Evolutionary conservation across 2,888 invertebrate species (phyloP).

Genomic region (Ditylenchus weischeri): DNA sequence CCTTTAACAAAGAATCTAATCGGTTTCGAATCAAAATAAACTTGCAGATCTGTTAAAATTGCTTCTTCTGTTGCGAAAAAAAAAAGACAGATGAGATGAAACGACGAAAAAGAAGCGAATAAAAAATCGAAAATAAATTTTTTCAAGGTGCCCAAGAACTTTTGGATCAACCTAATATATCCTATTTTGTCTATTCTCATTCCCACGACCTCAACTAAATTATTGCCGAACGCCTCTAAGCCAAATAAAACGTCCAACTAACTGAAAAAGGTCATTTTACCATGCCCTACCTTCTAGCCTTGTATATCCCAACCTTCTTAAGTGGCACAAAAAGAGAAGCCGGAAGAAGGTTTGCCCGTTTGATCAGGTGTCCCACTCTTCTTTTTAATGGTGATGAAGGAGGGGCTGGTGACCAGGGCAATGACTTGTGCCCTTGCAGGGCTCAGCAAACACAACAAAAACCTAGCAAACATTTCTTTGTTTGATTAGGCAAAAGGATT

Average conservation of each 20-base stretch:
- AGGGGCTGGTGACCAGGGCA: not conserved
- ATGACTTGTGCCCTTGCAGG: not conserved
- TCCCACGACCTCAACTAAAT: not conserved
- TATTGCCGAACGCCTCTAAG: not conserved
- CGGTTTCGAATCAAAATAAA: no score
- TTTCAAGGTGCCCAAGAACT: no score
- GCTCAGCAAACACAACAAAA: slow-evolving; percentile 4
- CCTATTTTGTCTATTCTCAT: no score
- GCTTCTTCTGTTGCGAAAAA: no score
- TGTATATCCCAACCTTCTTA: no score
- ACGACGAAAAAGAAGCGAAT: no score
- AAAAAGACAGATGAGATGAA: no score
- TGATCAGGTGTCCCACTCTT: slow-evolving; percentile 6
- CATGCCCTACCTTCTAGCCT: not conserved
- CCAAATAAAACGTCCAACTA: not conserved
- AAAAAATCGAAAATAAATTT: no score
- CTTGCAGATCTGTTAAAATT: no score
- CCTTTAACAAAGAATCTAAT: no score
- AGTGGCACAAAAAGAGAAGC: slow-evolving; percentile 8
- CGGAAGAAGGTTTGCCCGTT: not conserved
- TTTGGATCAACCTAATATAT: no score
- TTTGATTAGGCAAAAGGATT: slow-evolving; percentile 1
- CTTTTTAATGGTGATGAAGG: not conserved
- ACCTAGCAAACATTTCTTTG: not conserved
- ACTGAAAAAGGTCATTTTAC: slow-evolving; percentile 1